These are phyloP conservation scores for Microctenopoma lineatum DNA, from an alignment of 2,797 vertebrate genomes.

Conservation along the genomic window DNA sequence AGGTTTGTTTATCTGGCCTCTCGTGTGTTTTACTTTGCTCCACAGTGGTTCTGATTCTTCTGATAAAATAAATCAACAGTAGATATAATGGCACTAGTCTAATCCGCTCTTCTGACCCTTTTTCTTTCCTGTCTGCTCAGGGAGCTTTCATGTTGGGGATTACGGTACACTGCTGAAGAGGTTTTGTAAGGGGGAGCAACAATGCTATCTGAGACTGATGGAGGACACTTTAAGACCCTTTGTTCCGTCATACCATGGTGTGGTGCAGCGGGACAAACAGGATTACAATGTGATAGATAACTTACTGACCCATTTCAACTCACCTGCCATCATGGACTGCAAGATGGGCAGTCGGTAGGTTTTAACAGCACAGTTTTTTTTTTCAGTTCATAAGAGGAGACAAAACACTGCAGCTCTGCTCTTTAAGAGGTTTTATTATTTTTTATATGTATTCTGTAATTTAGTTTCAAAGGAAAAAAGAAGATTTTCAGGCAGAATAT, in stretches of 20 bases:
- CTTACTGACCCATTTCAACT: slow-evolving; percentile 85
- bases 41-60: not conserved
- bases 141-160: slow-evolving; percentile 79
- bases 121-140: slow-evolving; percentile 44
- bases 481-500: too few relatives aligned
- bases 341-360: slow-evolving; percentile 90
- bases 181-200: slow-evolving; percentile 79
- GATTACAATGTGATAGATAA: slow-evolving; percentile 92
- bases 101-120: not conserved
- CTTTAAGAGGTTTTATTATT: not conserved
- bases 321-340: slow-evolving; percentile 92
- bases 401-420: not conserved
- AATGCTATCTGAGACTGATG: slow-evolving; percentile 81
- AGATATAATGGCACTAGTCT: not conserved
- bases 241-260: slow-evolving; percentile 84
- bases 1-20: slow-evolving; percentile 75
- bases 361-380: not conserved
- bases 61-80: not conserved
- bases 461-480: too few relatives aligned
- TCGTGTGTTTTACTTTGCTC: not conserved
- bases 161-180: slow-evolving; percentile 82
- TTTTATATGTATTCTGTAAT: not conserved
- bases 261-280: slow-evolving; percentile 82
- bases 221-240: slow-evolving; percentile 75
- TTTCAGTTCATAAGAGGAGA: not conserved